Evolutionary conservation across 2,113 vertebrate genomes (phyloP), one percentile per base, ranked within the genome.

Genomic region (Crotalus tigris): DNA sequence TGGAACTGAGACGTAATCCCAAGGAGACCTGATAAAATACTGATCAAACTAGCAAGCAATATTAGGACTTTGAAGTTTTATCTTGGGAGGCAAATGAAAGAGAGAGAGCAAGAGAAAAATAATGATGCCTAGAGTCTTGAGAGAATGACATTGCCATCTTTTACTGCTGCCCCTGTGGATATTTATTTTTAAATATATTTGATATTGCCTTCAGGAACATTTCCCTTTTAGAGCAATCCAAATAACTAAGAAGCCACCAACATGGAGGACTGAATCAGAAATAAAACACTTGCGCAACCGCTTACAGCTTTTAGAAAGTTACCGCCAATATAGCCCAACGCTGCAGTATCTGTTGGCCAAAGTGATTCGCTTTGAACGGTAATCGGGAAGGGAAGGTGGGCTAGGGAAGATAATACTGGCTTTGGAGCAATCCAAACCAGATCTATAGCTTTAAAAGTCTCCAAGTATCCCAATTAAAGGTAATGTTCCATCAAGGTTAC

Each of bases 321-420:
- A 94, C 95, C 93, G 87, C 19, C 96, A 91, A 87, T 97, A 97
- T 5, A 96, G 93, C 0, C 96, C 94, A 91, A 49, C 92, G 39
- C 81, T 97, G 61, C 97, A 97, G 92, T 93, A 96, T 93, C 95
- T 97, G 87, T 86, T 97, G 93, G 95, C 97, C 93, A 96, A 96
- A 95, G 94, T 97, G 86, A 64, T 97, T 92, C 95, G 95, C 87
- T 98, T 97, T 93, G 96, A 97, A 97, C 92, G 97, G 98, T 98
- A 93, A 94, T 94, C 6, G 15, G 19, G 8, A 49, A 10, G 69
- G 44, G 24, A 3, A 59, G 3, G 33, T 81, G 75, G 75, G 75
- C 33, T 44, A 33, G 75, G 75, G 64, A 9, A 88, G 49, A 54
- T 51, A 26, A 12, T 11, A 54, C 1, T 4, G 44, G 15, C 46